Percentiles rank a stretch among this genome's conserved stretches.
These are phyloP conservation scores for Ephialtes manifestator DNA, from an alignment of 2,888 invertebrate genomes.

Conservation along the genomic window DNA sequence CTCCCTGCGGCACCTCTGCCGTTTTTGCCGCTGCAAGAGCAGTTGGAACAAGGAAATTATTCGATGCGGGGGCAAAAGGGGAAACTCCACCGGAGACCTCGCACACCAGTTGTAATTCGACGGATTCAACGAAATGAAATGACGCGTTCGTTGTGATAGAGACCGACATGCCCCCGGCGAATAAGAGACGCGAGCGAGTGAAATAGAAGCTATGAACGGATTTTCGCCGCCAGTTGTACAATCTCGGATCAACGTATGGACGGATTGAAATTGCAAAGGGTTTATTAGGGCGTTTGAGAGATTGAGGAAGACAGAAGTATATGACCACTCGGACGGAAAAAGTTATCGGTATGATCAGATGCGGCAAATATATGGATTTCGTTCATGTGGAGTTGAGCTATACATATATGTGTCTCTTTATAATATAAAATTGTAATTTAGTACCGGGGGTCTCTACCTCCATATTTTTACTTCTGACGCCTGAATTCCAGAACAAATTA, in stretches of 20 bases:
- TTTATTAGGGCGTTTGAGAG: conserved; percentile 4
- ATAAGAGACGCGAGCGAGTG: conserved; percentile 22
- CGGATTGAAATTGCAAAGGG: conserved; percentile 47
- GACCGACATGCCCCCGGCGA: conserved; percentile 33
- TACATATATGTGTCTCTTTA: neutral
- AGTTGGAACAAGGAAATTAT: conserved; percentile 54
- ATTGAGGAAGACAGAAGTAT: neutral
- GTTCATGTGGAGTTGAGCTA: no score
- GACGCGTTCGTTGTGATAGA: conserved; percentile 47
- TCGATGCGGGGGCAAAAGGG: conserved; percentile 29
- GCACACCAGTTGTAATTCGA: conserved; percentile 43
- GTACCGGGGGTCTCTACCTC: neutral
- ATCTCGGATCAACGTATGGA: conserved; percentile 17
- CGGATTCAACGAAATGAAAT: conserved; percentile 62
- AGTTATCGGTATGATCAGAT: neutral
- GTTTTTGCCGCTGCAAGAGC: conserved; percentile 19
- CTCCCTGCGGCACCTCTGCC: conserved; percentile 42
- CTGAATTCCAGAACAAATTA: neutral
- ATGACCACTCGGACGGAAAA: neutral
- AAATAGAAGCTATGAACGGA: conserved; percentile 41
- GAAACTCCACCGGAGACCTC: neutral
- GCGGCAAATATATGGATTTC: neutral
- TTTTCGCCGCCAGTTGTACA: conserved; percentile 24
- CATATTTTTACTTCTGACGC: neutral
- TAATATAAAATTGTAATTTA: neutral